Conservation (phyloP, 2,113 vertebrate species). For the Cettia cetti region DNA sequence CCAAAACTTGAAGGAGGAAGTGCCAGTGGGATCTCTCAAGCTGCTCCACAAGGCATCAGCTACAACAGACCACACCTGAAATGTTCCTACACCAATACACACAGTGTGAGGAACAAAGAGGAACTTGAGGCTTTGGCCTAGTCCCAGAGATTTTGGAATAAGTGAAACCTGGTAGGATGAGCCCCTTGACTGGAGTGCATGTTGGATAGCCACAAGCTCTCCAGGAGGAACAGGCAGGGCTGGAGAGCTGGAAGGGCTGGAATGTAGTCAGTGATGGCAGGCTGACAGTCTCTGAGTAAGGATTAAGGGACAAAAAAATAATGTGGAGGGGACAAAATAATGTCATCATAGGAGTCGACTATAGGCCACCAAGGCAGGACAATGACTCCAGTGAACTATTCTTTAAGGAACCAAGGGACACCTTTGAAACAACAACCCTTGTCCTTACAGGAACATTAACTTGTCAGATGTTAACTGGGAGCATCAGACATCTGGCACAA, state of each 20-base stretch:
- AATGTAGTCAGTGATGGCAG: accelerated
- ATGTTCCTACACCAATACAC: neutral
- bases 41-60: neutral
- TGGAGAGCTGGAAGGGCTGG: neutral
- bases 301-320: neutral
- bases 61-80: neutral
- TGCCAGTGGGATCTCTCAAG: neutral
- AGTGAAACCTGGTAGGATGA: neutral
- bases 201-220: neutral
- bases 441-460: neutral
- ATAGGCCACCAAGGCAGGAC: neutral
- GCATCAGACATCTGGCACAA: neutral
- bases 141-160: neutral
- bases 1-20: neutral
- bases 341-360: accelerated
- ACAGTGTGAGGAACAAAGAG: neutral
- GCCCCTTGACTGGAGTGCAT: neutral
- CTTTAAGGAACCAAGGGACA: neutral
- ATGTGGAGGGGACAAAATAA: too few species aligned
- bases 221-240: neutral
- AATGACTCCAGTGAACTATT: neutral
- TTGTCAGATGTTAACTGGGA: accelerated
- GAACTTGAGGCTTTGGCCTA: neutral
- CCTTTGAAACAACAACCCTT: neutral
- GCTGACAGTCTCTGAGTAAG: neutral